These are phyloP conservation scores for Drosophila asahinai DNA, from an alignment of 1,140 invertebrate species.

Conservation along the genomic window DNA sequence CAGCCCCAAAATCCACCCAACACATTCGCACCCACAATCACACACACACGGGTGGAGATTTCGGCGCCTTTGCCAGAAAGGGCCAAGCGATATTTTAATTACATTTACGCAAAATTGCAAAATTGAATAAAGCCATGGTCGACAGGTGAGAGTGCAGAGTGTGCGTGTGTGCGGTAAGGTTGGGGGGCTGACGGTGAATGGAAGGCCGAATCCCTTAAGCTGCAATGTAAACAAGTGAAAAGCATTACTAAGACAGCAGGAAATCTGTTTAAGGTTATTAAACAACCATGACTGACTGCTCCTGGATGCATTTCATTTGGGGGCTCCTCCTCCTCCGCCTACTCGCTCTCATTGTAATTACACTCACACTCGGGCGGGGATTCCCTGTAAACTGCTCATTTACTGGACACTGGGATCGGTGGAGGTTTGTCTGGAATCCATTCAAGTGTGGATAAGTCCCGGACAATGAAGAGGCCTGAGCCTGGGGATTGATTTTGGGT, in stretches of 20 bases:
- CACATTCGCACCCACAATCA: conserved; percentile 10
- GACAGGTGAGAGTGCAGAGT: conserved; percentile 9
- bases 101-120: conserved; percentile 79
- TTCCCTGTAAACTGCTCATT: conserved; percentile 29
- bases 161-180: conserved; percentile 2
- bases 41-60: conserved; percentile 55
- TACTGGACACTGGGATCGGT: conserved; percentile 3
- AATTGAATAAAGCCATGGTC: conserved; percentile 69
- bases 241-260: conserved; percentile 66
- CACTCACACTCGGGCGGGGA: background rate
- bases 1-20: conserved; percentile 6
- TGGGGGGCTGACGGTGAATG: conserved; percentile 1
- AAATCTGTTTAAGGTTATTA: conserved; percentile 60
- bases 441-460: conserved; percentile 35
- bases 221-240: conserved; percentile 73
- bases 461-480: conserved; percentile 16
- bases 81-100: conserved; percentile 78
- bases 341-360: conserved; percentile 22
- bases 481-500: conserved; percentile 22
- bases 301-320: conserved; percentile 20
- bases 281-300: conserved; percentile 40
- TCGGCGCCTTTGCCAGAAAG: conserved; percentile 61
- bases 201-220: conserved; percentile 59
- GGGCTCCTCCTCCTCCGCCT: background rate
- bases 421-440: conserved; percentile 14